Base-by-base conservation (phyloP, 2,888 invertebrate species). In the Callyntrura guangdongensis region DNA sequence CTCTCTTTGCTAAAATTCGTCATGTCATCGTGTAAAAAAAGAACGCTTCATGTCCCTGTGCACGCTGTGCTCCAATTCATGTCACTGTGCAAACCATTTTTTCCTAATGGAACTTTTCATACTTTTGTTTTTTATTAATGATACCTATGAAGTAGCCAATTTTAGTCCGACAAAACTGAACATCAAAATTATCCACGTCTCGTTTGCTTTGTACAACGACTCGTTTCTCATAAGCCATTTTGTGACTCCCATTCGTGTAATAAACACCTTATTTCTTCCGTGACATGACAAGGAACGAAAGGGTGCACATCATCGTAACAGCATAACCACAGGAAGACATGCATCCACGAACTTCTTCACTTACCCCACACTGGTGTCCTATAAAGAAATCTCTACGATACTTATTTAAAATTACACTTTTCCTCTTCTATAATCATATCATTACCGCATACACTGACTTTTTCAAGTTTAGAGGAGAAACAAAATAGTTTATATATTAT, bases 261-360 rank as follows among this genome's bases (percentile, higher is more conserved):
- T 79, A 47, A 87, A 69, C 81, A 36, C 82, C n/a, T 87, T 67
- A 47, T 67, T 61, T 89, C 74, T 89, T 83, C 89, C 89, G 89
- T 89, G 89, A 89, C 89, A 83, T 83, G 82, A 61, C 89, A 89
- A 69, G 79, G 61, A 83, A 69, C n/a, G 72, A 56, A 17, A 45
- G 74, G 72, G 72, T 69, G 72, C 72, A 81, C 53, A 53, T 59
- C 36, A 87, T 47, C 3, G 86, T 45, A 61, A 17, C 14, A 64
- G 25, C 8, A 22, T 79, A 88, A 89, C 89, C 89, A 64, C 89
- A 82, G 83, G 74, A 89, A 89, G 83, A 89, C 89, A 83, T 89
- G 89, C 89, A 83, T 61, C 56, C 8, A 61, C 36, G 61, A 20
- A 11, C 67, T 8, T 67, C 67, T 36, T n/a, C 67, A 56, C 56